Base-by-base conservation (phyloP, 2,113 vertebrate genomes). In the Halichoeres trimaculatus region DNA sequence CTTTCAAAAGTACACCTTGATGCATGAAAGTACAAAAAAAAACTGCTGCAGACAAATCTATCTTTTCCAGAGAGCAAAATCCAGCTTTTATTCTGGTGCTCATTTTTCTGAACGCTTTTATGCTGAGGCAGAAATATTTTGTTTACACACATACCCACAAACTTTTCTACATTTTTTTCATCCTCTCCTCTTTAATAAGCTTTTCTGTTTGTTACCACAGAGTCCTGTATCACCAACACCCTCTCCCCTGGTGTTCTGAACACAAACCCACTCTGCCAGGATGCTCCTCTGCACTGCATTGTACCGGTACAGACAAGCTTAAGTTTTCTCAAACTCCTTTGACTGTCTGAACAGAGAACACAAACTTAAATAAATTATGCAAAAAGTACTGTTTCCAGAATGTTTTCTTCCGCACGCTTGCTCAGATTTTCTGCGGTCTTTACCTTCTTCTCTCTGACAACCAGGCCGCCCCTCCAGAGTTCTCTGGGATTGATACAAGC, bases 371-470 rank as follows among this genome's bases (percentile, higher is more conserved):
- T 26, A 23, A 52, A 61, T 65, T 7, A 34, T 53, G 60, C 50
- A 57, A 50, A 36, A 74, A 24, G 0, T 40, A 24, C 14, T 20
- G 8, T 10, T 17, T 10, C 53, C 10, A 8, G 26, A 45, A 14
- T 30, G 48, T 55, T 30, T 51, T 54, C 10, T 10, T 48, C 11
- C 1, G 9, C 19, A 55, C 2, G 3, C 38, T 26, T 17, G 2
- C 5, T 50, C 22, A 50, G 2, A 26, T 8, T 57, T 20, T 53
- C 41, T 54, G 20, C 57, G 22, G 5, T 40, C 6, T 50, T 83
- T 75, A 92, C 91, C 86, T 90, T 92, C 56, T 79, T 92, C 74
- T 92, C 91, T 80, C 88, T 90, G 81, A 92, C 41, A 22, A 88
- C 24, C 74, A 92, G 60, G 8, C 85, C 22, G 2, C 91, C 91